phyloP scores from a whole-genome alignment of 1,140 invertebrate species.

The Hesperophylax magnus region DNA sequence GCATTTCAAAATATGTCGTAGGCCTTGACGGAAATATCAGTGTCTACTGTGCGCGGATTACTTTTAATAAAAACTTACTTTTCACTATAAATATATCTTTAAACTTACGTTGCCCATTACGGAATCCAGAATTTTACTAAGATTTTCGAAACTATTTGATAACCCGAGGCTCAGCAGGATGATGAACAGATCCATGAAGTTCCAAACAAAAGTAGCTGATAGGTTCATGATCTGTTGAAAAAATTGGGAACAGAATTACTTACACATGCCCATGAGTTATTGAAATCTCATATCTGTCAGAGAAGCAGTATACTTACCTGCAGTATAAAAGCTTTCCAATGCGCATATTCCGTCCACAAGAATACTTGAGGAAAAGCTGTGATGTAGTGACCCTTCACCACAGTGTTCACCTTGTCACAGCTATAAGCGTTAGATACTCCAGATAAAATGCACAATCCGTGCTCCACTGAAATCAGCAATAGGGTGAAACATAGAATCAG shows the following conservation, averaged over 20 bases:
- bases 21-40: too few relatives aligned
- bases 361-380: conserved; percentile 37
- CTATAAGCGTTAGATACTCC: conserved; percentile 28
- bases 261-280: too few relatives aligned
- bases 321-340: conserved; percentile 31
- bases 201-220: conserved; percentile 73
- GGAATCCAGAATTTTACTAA: conserved; percentile 69
- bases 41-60: too few relatives aligned
- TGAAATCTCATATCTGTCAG: too few relatives aligned
- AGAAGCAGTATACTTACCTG: neutral
- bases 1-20: too few relatives aligned
- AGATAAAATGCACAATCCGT: conserved; percentile 27
- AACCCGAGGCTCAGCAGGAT: conserved; percentile 74
- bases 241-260: neutral
- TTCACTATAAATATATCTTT: too few relatives aligned
- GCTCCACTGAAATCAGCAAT: conserved; percentile 33
- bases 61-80: too few relatives aligned
- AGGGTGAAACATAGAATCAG: too few relatives aligned
- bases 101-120: conserved; percentile 66
- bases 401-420: neutral
- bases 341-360: conserved; percentile 18
- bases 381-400: conserved; percentile 12
- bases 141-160: conserved; percentile 71
- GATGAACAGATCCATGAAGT: conserved; percentile 77
- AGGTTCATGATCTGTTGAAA: conserved; percentile 62